These are phyloP conservation scores for Mirounga angustirostris DNA, from an alignment of 2,113 vertebrate species.

Conservation along the genomic window DNA sequence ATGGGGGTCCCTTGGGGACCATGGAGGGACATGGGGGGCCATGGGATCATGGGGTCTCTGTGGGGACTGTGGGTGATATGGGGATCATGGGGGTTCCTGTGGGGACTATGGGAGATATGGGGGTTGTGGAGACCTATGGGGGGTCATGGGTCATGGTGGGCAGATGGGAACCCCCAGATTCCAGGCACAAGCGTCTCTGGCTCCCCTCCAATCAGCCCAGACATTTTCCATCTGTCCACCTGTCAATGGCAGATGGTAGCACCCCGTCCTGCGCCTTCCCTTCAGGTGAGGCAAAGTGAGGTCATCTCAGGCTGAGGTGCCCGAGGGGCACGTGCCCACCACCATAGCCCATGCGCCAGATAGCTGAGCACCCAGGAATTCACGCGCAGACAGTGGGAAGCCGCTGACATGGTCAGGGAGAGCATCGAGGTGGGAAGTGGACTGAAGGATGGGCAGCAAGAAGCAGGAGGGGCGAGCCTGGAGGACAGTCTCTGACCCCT, in stretches of 20 bases:
- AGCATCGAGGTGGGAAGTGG: rapidly evolving
- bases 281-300: not conserved
- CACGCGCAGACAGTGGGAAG: not conserved
- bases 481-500: not conserved
- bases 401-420: not conserved
- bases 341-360: not conserved
- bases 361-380: not conserved
- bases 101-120: not conserved
- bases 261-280: not conserved
- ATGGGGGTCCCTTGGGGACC: no score
- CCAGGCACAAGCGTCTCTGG: not conserved
- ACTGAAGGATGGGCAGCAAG: not conserved
- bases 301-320: not conserved
- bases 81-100: not conserved
- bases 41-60: no score
- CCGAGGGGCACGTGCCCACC: not conserved
- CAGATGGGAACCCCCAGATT: not conserved
- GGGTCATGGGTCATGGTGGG: not conserved
- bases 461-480: not conserved
- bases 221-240: not conserved
- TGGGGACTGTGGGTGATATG: not conserved
- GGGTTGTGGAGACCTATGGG: not conserved
- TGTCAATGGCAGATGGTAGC: not conserved
- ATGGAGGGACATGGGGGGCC: no score
- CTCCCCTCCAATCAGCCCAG: not conserved